Conservation (phyloP, 2,113 vertebrate species). For the Scomber japonicus region DNA sequence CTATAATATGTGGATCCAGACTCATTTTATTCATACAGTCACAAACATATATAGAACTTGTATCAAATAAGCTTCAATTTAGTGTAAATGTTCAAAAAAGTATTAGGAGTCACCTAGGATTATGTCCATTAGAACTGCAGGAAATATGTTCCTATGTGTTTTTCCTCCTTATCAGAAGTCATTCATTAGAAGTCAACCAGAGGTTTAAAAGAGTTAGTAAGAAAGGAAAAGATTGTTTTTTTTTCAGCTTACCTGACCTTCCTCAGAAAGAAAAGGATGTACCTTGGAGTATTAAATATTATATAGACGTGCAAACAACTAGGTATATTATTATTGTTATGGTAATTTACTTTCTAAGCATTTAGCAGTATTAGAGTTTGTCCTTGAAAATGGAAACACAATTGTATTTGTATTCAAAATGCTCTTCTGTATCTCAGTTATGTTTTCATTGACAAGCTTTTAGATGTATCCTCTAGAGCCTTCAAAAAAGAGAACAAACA, state of each 20-base stretch:
- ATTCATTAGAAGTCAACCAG: neutral
- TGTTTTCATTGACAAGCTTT: neutral
- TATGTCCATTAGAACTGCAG: neutral
- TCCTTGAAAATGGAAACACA: slow-evolving; percentile 3
- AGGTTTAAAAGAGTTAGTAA: neutral
- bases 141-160: neutral
- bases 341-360: slow-evolving; percentile 1
- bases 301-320: neutral
- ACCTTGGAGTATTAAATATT: neutral
- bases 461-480: neutral
- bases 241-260: slow-evolving; percentile 22
- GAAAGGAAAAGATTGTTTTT: neutral
- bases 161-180: slow-evolving; percentile 2
- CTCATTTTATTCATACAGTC: slow-evolving; percentile 23
- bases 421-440: neutral
- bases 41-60: neutral
- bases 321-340: neutral
- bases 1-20: slow-evolving; percentile 28
- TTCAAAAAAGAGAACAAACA: neutral
- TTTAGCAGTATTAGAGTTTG: neutral
- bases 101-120: neutral
- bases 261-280: slow-evolving; percentile 6
- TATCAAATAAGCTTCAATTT: slow-evolving; percentile 5
- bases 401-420: neutral
- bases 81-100: slow-evolving; percentile 3